Evolutionary conservation across 2,888 invertebrate genomes (phyloP).

Genomic region (Heliconius erato): DNA sequence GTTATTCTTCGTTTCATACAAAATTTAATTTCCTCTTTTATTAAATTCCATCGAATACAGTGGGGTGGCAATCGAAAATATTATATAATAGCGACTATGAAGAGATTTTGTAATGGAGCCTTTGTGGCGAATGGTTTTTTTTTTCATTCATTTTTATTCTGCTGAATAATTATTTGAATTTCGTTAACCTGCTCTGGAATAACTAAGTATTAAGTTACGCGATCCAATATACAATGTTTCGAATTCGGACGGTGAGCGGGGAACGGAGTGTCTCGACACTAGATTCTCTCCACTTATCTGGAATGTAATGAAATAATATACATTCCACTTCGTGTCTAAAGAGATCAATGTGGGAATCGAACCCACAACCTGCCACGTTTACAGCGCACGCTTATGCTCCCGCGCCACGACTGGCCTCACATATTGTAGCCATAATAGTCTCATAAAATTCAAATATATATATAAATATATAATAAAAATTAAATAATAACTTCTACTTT

Average conservation of each 20-base stretch:
- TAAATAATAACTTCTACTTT: not conserved
- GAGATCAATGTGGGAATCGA: too few relatives aligned
- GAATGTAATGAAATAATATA: too few relatives aligned
- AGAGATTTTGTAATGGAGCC: conserved; percentile 1
- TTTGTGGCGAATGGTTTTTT: not conserved
- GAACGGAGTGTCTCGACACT: not conserved
- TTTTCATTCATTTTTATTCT: not conserved
- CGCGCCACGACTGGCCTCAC: too few relatives aligned
- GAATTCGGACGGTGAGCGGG: not conserved
- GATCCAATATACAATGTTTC: not conserved
- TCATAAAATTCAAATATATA: too few relatives aligned
- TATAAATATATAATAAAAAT: too few relatives aligned
- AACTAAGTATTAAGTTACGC: not conserved
- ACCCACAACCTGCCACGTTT: too few relatives aligned
- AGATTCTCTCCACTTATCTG: too few relatives aligned
- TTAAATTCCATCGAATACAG: conserved; percentile 57
- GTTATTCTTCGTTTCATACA: conserved; percentile 58
- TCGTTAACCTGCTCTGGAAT: not conserved
- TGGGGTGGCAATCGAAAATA: conserved; percentile 73
- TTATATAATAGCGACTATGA: conserved; percentile 62
- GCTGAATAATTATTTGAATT: not conserved
- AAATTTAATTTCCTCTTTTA: conserved; percentile 77
- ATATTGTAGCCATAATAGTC: too few relatives aligned
- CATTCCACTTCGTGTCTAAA: too few relatives aligned
- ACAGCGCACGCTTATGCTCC: too few relatives aligned